Conservation (phyloP, 2,113 vertebrate genomes). For the Python bivittatus region DNA sequence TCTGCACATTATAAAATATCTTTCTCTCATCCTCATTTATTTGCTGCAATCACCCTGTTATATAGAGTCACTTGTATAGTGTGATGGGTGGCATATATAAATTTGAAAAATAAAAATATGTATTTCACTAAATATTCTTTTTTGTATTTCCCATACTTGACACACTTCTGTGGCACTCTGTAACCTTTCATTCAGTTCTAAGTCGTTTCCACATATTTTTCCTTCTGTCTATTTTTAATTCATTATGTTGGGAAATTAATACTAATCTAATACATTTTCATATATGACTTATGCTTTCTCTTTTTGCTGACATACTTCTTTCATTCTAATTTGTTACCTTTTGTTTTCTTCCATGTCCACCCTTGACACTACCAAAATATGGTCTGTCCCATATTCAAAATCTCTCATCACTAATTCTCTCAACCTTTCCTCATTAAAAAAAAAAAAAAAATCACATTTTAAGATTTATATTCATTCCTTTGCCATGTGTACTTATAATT, state of each 20-base stretch:
- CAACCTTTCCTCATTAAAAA: neutral
- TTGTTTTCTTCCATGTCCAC: neutral
- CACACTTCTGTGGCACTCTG: neutral
- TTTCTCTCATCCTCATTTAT: neutral
- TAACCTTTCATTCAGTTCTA: neutral
- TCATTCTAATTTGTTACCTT: neutral
- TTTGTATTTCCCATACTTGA: neutral
- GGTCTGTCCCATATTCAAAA: neutral
- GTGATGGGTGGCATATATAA: too few relatives aligned
- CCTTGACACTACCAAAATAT: neutral
- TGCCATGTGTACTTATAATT: neutral
- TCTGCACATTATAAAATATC: neutral
- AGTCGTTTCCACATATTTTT: neutral
- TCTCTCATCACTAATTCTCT: neutral
- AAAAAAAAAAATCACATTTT: neutral
- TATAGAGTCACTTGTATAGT: too few relatives aligned
- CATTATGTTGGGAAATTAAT: neutral
- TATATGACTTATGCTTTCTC: neutral
- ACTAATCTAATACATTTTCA: neutral
- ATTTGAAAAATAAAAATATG: too few relatives aligned
- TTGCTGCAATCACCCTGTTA: neutral
- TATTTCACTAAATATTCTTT: neutral
- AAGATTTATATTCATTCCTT: neutral
- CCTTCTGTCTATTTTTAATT: neutral
- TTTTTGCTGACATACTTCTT: neutral